Conservation (phyloP, 2,888 invertebrate species). For the Horisme vitalbata region DNA sequence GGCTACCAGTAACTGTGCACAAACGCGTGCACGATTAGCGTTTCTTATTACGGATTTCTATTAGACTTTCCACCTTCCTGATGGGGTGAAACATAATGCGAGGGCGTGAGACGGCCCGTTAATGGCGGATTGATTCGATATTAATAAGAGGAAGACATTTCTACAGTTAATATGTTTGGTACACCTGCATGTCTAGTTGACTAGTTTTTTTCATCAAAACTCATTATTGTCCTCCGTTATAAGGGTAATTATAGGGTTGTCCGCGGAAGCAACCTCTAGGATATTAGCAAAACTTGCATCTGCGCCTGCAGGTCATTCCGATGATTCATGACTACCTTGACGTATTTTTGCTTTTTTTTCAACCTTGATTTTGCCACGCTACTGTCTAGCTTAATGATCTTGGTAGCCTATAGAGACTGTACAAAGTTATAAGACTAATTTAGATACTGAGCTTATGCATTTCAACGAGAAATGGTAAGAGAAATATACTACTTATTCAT, state of each 20-base stretch:
- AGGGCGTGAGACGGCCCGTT: slow-evolving; percentile 75
- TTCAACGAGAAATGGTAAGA: too few species aligned
- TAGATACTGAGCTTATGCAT: too few species aligned
- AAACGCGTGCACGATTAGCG: slow-evolving; percentile 70
- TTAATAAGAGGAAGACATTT: slow-evolving; percentile 64
- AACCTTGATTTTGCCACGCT: too few species aligned
- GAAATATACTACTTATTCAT: too few species aligned
- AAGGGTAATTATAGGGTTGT: slow-evolving; percentile 30
- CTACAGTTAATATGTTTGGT: slow-evolving; percentile 41
- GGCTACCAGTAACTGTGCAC: slow-evolving; percentile 59
- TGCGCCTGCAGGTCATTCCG: slow-evolving; percentile 21
- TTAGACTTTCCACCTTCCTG: slow-evolving; percentile 78
- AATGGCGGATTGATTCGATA: slow-evolving; percentile 80
- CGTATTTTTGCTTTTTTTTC: too few species aligned
- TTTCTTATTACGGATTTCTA: slow-evolving; percentile 81
- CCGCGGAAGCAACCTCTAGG: slow-evolving; percentile 32
- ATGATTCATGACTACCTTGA: too few species aligned
- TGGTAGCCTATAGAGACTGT: too few species aligned
- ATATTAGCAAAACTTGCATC: slow-evolving; percentile 32
- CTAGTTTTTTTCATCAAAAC: slow-evolving; percentile 43
- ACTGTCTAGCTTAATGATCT: too few species aligned
- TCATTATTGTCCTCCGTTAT: slow-evolving; percentile 32
- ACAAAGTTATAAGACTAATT: too few species aligned
- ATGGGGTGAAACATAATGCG: slow-evolving; percentile 79
- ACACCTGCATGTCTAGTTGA: slow-evolving; percentile 48